These are phyloP conservation scores for Octodonta nipae DNA, from an alignment of 2,888 invertebrate species.

Conservation along the genomic window DNA sequence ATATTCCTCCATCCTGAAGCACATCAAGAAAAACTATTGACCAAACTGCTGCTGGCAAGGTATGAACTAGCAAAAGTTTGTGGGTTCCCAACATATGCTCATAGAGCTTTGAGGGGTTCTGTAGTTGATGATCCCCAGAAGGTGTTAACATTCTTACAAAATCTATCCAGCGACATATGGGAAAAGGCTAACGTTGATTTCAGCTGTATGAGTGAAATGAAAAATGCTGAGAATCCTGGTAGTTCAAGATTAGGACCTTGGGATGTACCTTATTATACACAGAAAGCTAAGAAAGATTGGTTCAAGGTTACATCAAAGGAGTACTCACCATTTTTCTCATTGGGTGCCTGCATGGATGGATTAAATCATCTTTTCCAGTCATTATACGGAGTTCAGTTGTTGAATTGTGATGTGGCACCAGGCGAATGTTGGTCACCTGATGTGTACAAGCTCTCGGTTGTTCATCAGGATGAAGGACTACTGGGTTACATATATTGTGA, in stretches of 20 bases:
- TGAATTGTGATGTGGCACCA: constrained; percentile 54
- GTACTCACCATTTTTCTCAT: constrained; percentile 74
- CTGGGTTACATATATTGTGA: constrained; percentile 69
- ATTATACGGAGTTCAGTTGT: constrained; percentile 68
- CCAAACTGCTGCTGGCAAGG: constrained; percentile 58
- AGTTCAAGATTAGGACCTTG: constrained; percentile 46
- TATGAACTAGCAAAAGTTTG: constrained; percentile 72
- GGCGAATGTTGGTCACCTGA: constrained; percentile 62
- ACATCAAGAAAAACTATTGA: constrained; percentile 61
- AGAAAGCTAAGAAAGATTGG: constrained; percentile 57
- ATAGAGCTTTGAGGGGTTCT: constrained; percentile 79
- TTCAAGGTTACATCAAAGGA: constrained; percentile 51
- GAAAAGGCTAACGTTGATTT: constrained; percentile 64
- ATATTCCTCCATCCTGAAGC: constrained; percentile 68
- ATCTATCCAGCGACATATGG: constrained; percentile 55
- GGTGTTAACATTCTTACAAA: constrained; percentile 67
- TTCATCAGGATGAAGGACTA: constrained; percentile 64
- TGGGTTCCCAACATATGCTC: constrained; percentile 79
- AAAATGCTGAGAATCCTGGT: constrained; percentile 34
- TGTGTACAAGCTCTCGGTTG: constrained; percentile 85
- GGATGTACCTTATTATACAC: constrained; percentile 80
- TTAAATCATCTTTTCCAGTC: constrained; percentile 75
- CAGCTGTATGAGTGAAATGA: constrained; percentile 60
- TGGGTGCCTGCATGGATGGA: constrained; percentile 94
- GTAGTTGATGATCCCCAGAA: constrained; percentile 69